phyloP scores from a whole-genome alignment of 2,888 invertebrate species.

The Thera britannica region DNA sequence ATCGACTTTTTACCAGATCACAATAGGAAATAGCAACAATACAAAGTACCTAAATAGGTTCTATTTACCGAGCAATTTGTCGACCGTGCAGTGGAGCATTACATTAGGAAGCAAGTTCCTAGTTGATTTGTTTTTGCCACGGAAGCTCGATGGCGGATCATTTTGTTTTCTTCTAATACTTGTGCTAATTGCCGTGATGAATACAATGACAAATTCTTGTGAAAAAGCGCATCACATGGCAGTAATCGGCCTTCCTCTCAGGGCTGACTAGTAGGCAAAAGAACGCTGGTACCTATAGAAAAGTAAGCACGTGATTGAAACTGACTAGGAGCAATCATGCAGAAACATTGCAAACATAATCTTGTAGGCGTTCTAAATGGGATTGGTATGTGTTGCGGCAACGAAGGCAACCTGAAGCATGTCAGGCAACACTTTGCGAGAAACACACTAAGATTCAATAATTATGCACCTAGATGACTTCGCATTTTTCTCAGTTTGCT shows the following conservation, averaged over 20 bases:
- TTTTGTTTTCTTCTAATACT: constrained; percentile 1
- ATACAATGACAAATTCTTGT: background rate
- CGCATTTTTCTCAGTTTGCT: too few relatives aligned
- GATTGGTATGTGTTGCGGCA: too few relatives aligned
- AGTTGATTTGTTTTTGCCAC: constrained; percentile 28
- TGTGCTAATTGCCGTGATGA: constrained; percentile 5
- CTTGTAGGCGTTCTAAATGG: background rate
- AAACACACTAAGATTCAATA: too few relatives aligned
- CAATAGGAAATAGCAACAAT: constrained; percentile 12
- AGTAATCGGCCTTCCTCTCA: background rate
- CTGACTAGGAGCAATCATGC: background rate
- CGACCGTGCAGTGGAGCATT: constrained; percentile 23
- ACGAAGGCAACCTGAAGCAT: too few relatives aligned
- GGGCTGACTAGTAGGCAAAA: background rate
- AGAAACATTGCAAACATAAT: background rate
- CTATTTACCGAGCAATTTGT: constrained; percentile 19
- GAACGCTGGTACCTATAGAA: too few relatives aligned
- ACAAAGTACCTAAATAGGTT: constrained; percentile 20
- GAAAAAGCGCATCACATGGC: constrained; percentile 4
- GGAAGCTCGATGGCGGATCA: constrained; percentile 6
- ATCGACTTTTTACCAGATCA: background rate
- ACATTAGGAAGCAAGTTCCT: constrained; percentile 34
- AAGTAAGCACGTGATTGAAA: background rate
- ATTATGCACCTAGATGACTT: too few relatives aligned
- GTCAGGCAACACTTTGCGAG: too few relatives aligned